Conservation (phyloP, 2,888 invertebrate species). For the Ptychoptera albimana region DNA sequence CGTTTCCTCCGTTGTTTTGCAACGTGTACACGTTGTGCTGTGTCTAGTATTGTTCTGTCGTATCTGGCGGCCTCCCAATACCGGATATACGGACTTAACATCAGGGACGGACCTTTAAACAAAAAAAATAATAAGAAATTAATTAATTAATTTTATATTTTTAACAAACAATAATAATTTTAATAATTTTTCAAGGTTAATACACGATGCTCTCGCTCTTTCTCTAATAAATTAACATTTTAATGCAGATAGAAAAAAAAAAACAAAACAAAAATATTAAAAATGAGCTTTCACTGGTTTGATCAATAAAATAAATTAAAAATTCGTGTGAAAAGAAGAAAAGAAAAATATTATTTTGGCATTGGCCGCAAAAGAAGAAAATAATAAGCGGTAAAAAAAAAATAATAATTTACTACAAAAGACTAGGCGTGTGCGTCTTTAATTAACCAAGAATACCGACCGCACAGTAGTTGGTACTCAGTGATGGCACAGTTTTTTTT, state of each 20-base stretch:
- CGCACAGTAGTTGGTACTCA: too few relatives aligned
- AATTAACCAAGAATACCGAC: too few relatives aligned
- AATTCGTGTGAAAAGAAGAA: too few relatives aligned
- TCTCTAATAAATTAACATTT: neutral
- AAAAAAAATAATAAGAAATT: conserved; percentile 9
- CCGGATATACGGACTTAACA: conserved; percentile 56
- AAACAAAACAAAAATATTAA: neutral
- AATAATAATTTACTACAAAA: too few relatives aligned
- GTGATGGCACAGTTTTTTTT: too few relatives aligned
- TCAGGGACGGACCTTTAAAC: conserved; percentile 38
- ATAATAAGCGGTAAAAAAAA: too few relatives aligned
- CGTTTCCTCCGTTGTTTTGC: conserved; percentile 26
- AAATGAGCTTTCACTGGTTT: too few relatives aligned
- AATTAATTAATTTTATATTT: neutral
- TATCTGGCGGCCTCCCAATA: conserved; percentile 69
- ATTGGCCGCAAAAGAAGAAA: too few relatives aligned
- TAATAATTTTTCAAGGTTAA: neutral
- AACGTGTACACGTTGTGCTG: conserved; percentile 27
- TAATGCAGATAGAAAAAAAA: neutral
- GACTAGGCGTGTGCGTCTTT: too few relatives aligned
- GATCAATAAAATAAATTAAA: too few relatives aligned
- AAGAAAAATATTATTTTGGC: too few relatives aligned
- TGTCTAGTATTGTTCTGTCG: conserved; percentile 34
- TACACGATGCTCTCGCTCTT: too few relatives aligned
- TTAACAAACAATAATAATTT: neutral